A percentile compares a stretch with the other conserved stretches of the same genome.
These are phyloP conservation scores for Lasioglossum pauxillum DNA, from an alignment of 2,888 invertebrate genomes.

Conservation along the genomic window DNA sequence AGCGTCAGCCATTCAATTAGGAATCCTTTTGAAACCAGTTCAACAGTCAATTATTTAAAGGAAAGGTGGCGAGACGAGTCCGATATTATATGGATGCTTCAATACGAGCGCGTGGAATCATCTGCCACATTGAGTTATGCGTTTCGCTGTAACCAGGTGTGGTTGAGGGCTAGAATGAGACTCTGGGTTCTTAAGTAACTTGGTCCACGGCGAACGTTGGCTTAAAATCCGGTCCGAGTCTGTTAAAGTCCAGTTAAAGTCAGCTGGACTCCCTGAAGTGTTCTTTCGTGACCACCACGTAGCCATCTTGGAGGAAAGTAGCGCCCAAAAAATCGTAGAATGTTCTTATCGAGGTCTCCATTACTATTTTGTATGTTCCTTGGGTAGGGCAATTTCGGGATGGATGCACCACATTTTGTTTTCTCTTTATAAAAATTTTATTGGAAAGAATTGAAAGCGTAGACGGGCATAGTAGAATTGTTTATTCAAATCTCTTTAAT, in stretches of 20 bases:
- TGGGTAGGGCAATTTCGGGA: too few relatives aligned
- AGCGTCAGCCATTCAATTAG: background rate
- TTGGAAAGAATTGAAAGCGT: too few relatives aligned
- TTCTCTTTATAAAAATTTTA: too few relatives aligned
- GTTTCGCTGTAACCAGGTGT: background rate
- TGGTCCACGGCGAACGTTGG: background rate
- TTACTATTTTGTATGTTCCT: background rate
- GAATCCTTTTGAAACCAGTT: conserved; percentile 3
- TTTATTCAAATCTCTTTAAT: too few relatives aligned
- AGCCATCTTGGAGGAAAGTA: background rate
- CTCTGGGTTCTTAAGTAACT: background rate
- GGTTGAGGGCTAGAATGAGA: conserved; percentile 6
- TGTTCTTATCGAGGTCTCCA: background rate
- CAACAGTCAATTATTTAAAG: conserved; percentile 12
- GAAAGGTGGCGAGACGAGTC: conserved; percentile 14
- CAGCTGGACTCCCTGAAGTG: background rate
- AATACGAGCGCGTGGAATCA: background rate
- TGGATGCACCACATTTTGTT: too few relatives aligned
- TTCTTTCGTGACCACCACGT: background rate
- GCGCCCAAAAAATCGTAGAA: background rate
- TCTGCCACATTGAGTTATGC: conserved; percentile 1
- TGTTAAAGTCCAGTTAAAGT: conserved; percentile 8
- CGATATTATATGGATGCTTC: conserved; percentile 3
- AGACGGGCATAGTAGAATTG: too few relatives aligned
- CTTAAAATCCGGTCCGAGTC: conserved; percentile 5